Evolutionary conservation across 2,113 vertebrate genomes (phyloP).

Genomic region (Cettia cetti): DNA sequence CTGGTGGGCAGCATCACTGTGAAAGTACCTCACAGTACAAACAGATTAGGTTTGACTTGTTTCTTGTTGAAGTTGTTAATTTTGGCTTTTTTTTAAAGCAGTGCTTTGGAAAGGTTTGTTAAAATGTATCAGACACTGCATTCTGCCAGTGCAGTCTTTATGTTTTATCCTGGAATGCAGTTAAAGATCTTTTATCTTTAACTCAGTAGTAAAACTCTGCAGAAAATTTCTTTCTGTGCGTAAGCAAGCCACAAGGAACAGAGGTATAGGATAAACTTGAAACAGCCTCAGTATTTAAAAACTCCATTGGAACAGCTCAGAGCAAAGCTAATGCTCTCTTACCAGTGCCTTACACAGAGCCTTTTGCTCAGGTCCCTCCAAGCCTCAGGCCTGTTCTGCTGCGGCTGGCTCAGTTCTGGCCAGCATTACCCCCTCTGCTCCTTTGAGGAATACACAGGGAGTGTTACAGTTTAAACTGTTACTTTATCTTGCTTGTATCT

Average conservation of each 20-base stretch:
- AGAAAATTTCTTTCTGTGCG: not conserved
- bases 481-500: not conserved
- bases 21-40: not conserved
- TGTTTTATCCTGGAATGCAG: not conserved
- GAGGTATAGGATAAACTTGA: not conserved
- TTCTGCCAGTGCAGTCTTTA: not conserved
- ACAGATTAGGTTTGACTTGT: not conserved
- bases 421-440: not conserved
- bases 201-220: not conserved
- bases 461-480: not conserved
- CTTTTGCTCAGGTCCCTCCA: not conserved
- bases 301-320: not conserved
- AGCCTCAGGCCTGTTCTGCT: not conserved
- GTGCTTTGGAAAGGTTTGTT: not conserved
- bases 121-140: rapidly evolving
- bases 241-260: not conserved
- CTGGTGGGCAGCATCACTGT: not conserved
- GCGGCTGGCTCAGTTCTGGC: not conserved
- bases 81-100: not conserved
- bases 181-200: not conserved
- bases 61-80: not conserved
- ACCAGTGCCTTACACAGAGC: rapidly evolving
- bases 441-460: not conserved
- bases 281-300: not conserved
- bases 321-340: not conserved